Evolutionary conservation across 2,888 invertebrate species (phyloP), one percentile per base, ranked within the genome.

Genomic region (Siphonodentalium dalli): DNA sequence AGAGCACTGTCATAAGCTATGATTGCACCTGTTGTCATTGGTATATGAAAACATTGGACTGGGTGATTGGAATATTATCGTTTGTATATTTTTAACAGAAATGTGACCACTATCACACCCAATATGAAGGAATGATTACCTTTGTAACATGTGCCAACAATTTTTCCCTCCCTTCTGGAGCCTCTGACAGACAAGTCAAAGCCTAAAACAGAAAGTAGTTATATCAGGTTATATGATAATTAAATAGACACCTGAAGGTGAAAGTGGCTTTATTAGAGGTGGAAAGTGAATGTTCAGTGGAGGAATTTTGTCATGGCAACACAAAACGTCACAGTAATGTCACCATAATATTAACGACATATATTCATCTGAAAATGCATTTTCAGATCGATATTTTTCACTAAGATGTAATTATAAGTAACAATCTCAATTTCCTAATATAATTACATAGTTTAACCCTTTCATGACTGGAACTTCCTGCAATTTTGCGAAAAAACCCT

Each of bases 121-220:
- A 20, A 2, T 5, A 5, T 20, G 21, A 31, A 21, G 21, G 7
- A n/a, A 13, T n/a, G 61, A 52, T 52, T 60, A 80, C 79, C 70
- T 74, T 66, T 8, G 79, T 77, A 13, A 82, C 75, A 58, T 78
- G 74, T 15, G 71, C 58, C 18, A 79, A 50, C 18, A 82, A 63
- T 18, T 61, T 58, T 52, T 69, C 63, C 49, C 81, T 69, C 35
- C 80, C 82, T 62, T 80, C 78, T 28, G 81, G 81, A 3, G 81
- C 79, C 57, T 82, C 82, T 21, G 80, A 73, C 42, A 82, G 45
- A 67, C 81, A 82, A 4, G 81, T 79, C 20, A 82, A 58, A 8
- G 77, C 78, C 81, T 81, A 64, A 11, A 71, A 67, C 28, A 34
- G n/a, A 21, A 47, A 47, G 33, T 23, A 35, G 13, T 33, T 41